Percentiles rank a stretch among this genome's conserved stretches.
Conservation (phyloP, 2,888 invertebrate species). For the Idaea biselata region DNA sequence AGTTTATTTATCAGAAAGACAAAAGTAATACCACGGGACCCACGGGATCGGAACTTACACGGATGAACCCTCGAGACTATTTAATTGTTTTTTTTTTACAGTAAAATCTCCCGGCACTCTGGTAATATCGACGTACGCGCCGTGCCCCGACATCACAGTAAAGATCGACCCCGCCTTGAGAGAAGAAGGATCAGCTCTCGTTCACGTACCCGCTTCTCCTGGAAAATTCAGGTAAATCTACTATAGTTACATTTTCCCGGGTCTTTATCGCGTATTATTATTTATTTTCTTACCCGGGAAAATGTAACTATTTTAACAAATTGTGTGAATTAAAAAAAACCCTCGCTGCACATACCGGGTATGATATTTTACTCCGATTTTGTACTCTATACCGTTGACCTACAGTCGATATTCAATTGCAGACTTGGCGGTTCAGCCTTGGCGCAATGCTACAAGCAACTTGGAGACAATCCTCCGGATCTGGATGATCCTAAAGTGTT, state of each 20-base stretch:
- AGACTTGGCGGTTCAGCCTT: slow-evolving; percentile 95
- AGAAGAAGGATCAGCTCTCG: slow-evolving; percentile 82
- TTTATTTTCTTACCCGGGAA: too few species aligned
- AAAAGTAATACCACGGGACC: too few species aligned
- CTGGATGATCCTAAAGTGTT: slow-evolving; percentile 85
- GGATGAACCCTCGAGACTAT: too few species aligned
- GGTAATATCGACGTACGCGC: slow-evolving; percentile 97
- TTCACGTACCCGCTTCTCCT: slow-evolving; percentile 89
- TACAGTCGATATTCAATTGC: slow-evolving; percentile 7
- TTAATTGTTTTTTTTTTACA: slow-evolving; percentile 25
- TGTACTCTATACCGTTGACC: background rate
- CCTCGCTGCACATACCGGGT: too few species aligned
- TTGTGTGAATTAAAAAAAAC: too few species aligned
- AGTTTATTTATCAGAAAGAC: too few species aligned
- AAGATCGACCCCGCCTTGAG: slow-evolving; percentile 96
- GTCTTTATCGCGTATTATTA: too few species aligned
- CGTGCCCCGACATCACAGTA: slow-evolving; percentile 93
- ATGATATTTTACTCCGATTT: slow-evolving; percentile 4
- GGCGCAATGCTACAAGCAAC: slow-evolving; percentile 93
- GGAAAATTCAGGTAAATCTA: slow-evolving; percentile 79
- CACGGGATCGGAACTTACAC: too few species aligned
- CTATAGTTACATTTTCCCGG: too few species aligned
- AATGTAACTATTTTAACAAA: too few species aligned
- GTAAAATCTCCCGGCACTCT: slow-evolving; percentile 92
- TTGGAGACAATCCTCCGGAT: slow-evolving; percentile 91